A percentile compares a stretch with the other conserved stretches of the same genome.
Evolutionary conservation across 2,888 invertebrate species (phyloP).

Genomic region (Megalurothrips usitatus): DNA sequence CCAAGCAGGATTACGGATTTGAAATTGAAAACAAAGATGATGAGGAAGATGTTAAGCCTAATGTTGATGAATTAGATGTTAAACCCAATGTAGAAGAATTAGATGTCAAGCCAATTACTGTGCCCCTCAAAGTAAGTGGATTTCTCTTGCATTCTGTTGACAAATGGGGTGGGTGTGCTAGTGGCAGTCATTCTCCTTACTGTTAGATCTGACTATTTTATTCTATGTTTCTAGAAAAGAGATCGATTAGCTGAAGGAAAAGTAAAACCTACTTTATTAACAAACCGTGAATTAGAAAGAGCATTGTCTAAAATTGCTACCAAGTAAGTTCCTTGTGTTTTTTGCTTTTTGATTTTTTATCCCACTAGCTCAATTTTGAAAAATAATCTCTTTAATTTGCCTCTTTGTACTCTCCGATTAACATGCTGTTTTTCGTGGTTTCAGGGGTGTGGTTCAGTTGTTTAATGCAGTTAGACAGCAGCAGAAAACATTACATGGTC

Average conservation of each 20-base stretch:
- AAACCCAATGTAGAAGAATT: slow-evolving; percentile 26
- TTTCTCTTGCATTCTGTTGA: neutral
- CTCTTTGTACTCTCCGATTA: slow-evolving; percentile 34
- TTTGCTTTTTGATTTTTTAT: slow-evolving; percentile 29
- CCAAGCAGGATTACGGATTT: slow-evolving; percentile 58
- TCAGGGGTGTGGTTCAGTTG: slow-evolving; percentile 83
- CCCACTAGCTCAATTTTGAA: slow-evolving; percentile 10
- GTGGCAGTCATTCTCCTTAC: neutral
- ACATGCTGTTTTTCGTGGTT: slow-evolving; percentile 35
- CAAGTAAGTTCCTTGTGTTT: slow-evolving; percentile 47
- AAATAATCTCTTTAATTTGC: slow-evolving; percentile 30
- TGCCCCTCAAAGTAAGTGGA: too few relatives aligned
- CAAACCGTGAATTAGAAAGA: slow-evolving; percentile 68
- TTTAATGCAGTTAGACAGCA: slow-evolving; percentile 87
- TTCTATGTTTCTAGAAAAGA: slow-evolving; percentile 52
- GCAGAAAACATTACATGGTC: slow-evolving; percentile 68
- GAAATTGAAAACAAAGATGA: slow-evolving; percentile 46
- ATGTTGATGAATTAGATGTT: slow-evolving; percentile 34
- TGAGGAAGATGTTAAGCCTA: slow-evolving; percentile 41
- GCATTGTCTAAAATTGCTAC: slow-evolving; percentile 78
- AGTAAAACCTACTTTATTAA: slow-evolving; percentile 68
- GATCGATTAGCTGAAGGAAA: slow-evolving; percentile 59
- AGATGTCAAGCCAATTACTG: neutral
- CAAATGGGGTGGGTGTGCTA: slow-evolving; percentile 24
- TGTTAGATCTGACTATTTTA: slow-evolving; percentile 29